Evolutionary conservation across 2,113 vertebrate genomes (phyloP).

Genomic region (Spermophilus dauricus): DNA sequence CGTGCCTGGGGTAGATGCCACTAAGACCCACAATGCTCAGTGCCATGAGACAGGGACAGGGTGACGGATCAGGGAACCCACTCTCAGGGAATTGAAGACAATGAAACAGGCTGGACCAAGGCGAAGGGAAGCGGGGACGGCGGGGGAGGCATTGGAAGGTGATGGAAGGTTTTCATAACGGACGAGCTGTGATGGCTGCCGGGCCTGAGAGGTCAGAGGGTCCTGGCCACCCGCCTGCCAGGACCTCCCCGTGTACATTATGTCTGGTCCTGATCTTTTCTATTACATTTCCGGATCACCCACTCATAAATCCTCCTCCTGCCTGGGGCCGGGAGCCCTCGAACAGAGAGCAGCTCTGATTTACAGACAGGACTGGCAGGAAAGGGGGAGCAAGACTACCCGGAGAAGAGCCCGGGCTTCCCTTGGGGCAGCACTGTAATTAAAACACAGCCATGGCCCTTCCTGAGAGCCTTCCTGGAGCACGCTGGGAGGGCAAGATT

Average conservation of each 20-base stretch:
- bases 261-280: constrained; percentile 74
- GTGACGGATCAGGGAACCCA: neutral
- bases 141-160: neutral
- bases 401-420: constrained; percentile 38
- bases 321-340: constrained; percentile 62
- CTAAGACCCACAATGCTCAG: neutral
- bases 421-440: constrained; percentile 44
- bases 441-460: constrained; percentile 27
- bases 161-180: constrained; percentile 81
- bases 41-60: neutral
- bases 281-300: constrained; percentile 74
- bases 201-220: constrained; percentile 34
- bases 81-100: neutral
- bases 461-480: constrained; percentile 20
- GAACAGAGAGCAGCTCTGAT: constrained; percentile 77
- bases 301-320: constrained; percentile 74
- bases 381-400: neutral
- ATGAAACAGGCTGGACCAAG: neutral
- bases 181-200: neutral
- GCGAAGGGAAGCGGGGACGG: too few relatives aligned
- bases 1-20: neutral
- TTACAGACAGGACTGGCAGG: constrained; percentile 70
- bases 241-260: constrained; percentile 56
- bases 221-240: neutral
- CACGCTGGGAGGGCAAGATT: neutral